phyloP scores from a whole-genome alignment of 1,140 invertebrate species.

The Hylaeus anthracinus region DNA sequence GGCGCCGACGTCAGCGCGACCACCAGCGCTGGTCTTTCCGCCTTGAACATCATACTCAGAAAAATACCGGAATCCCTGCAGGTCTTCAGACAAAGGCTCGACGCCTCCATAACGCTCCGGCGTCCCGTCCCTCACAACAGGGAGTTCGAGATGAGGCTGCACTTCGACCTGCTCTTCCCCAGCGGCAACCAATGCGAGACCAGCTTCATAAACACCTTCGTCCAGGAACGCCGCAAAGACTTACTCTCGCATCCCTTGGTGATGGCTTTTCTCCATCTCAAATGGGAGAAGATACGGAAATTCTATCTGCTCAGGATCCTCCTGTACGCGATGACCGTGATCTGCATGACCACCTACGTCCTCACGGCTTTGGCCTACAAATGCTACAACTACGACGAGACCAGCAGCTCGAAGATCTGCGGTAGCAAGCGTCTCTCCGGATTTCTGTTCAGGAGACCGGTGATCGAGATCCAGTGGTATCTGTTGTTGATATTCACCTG shows the following conservation, averaged over 20 bases:
- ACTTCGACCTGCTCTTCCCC: slow-evolving; percentile 83
- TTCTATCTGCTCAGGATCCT: slow-evolving; percentile 84
- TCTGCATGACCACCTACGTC: slow-evolving; percentile 83
- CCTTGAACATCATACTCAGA: slow-evolving; percentile 83
- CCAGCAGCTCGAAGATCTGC: slow-evolving; percentile 78
- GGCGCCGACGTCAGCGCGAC: slow-evolving; percentile 85
- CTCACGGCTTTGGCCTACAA: slow-evolving; percentile 81
- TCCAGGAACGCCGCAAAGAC: slow-evolving; percentile 83
- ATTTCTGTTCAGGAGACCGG: slow-evolving; percentile 77
- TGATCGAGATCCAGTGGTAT: slow-evolving; percentile 83
- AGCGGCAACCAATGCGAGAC: slow-evolving; percentile 83
- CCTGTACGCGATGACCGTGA: slow-evolving; percentile 83
- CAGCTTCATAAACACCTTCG: slow-evolving; percentile 83
- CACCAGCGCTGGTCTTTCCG: slow-evolving; percentile 83
- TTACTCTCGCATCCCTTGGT: slow-evolving; percentile 84
- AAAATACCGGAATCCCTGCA: slow-evolving; percentile 83
- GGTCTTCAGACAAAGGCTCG: slow-evolving; percentile 82
- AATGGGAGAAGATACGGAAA: slow-evolving; percentile 85
- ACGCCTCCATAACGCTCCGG: slow-evolving; percentile 82
- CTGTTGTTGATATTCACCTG: slow-evolving; percentile 80
- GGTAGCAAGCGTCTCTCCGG: slow-evolving; percentile 79
- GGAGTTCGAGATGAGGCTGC: slow-evolving; percentile 83
- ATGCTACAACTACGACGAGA: slow-evolving; percentile 74
- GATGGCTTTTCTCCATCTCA: slow-evolving; percentile 84
- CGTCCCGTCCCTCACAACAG: slow-evolving; percentile 81